These are phyloP conservation scores for Geotrypetes seraphini DNA, from an alignment of 2,797 vertebrate species.

Conservation along the genomic window DNA sequence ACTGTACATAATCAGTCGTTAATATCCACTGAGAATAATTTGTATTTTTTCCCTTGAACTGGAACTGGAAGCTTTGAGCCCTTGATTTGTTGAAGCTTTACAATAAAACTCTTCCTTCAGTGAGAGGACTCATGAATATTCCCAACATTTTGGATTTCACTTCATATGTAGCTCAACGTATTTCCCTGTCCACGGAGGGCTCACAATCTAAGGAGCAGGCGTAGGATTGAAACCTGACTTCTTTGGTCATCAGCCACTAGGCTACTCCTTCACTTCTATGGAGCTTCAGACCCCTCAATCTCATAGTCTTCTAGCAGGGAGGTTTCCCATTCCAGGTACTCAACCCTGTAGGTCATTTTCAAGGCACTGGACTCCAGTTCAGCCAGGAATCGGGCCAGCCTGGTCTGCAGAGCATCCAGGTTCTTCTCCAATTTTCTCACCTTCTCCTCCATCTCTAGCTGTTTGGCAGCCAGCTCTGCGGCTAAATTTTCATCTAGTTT, in stretches of 20 bases:
- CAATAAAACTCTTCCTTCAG: fast-evolving
- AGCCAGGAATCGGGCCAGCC: slow-evolving; percentile 61
- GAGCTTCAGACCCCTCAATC: background rate
- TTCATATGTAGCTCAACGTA: too few relatives aligned
- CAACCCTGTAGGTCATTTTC: slow-evolving; percentile 65
- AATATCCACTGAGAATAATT: too few relatives aligned
- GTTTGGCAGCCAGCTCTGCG: slow-evolving; percentile 26
- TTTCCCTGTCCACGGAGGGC: fast-evolving
- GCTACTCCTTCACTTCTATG: too few relatives aligned
- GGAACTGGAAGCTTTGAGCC: fast-evolving
- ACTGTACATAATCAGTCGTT: too few relatives aligned
- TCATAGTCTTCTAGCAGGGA: slow-evolving; percentile 41
- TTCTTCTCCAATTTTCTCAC: slow-evolving; percentile 38
- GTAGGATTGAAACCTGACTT: too few relatives aligned
- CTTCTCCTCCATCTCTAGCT: slow-evolving; percentile 28
- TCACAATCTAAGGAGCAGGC: too few relatives aligned
- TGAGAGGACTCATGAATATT: too few relatives aligned
- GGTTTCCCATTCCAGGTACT: slow-evolving; percentile 58
- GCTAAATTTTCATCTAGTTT: slow-evolving; percentile 57
- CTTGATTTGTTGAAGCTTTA: too few relatives aligned
- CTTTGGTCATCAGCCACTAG: too few relatives aligned
- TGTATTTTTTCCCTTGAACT: too few relatives aligned
- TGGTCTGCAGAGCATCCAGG: slow-evolving; percentile 63
- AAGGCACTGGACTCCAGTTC: slow-evolving; percentile 66
- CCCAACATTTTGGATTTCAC: too few relatives aligned